Conservation (phyloP, 2,113 vertebrate species). For the Gallinago paraguaiae region DNA sequence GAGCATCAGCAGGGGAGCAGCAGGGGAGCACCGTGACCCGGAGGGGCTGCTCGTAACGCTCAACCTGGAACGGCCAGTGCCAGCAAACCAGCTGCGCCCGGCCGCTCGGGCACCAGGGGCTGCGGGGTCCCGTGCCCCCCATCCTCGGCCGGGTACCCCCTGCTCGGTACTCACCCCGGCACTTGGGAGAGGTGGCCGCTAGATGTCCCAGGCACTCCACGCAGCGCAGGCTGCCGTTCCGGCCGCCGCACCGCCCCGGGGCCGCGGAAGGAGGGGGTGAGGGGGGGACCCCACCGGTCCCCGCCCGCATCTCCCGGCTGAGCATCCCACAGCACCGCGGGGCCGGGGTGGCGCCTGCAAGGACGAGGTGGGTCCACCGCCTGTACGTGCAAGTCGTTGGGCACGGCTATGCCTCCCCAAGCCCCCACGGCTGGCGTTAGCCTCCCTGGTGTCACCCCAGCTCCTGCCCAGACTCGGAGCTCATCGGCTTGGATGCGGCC, state of each 20-base stretch:
- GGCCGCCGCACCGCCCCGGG: background rate
- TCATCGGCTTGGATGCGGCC: background rate
- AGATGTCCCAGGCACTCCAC: slow-evolving; percentile 52
- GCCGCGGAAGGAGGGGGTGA: background rate
- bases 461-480: background rate
- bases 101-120: background rate
- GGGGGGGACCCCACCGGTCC: background rate
- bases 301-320: background rate
- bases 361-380: background rate
- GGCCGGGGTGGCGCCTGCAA: background rate
- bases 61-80: fast-evolving
- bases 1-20: background rate
- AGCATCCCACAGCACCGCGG: background rate
- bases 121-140: background rate
- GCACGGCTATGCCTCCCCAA: background rate
- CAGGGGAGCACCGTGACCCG: no score
- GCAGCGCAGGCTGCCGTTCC: background rate
- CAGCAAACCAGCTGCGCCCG: background rate
- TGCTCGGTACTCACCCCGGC: background rate
- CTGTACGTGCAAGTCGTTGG: fast-evolving
- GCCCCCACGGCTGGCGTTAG: fast-evolving
- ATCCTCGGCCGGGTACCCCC: no score
- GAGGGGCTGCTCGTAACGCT: fast-evolving
- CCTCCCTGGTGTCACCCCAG: background rate
- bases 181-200: slow-evolving; percentile 15